Evolutionary conservation across 2,113 vertebrate genomes (phyloP).

Genomic region (Neolamprologus modestus): DNA sequence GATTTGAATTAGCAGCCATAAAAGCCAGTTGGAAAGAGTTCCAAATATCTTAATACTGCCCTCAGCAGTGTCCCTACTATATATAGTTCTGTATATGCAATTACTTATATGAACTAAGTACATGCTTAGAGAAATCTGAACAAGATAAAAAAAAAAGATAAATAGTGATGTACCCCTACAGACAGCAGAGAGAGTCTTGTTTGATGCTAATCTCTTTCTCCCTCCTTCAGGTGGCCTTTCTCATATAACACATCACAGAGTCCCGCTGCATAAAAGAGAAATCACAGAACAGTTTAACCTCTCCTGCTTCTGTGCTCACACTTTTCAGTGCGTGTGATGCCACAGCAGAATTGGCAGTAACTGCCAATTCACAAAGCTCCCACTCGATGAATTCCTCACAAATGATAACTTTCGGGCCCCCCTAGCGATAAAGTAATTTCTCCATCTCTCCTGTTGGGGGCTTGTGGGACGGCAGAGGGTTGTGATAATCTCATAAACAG

Average conservation of each 20-base stretch:
- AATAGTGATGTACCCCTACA: constrained; percentile 3
- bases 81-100: background rate
- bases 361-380: constrained; percentile 60
- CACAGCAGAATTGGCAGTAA: constrained; percentile 41
- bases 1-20: constrained; percentile 10
- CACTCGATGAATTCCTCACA: constrained; percentile 49
- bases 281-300: constrained; percentile 66
- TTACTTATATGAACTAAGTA: constrained; percentile 3
- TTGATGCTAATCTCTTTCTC: constrained; percentile 36
- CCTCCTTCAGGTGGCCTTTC: constrained; percentile 52
- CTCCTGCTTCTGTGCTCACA: constrained; percentile 37
- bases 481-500: constrained; percentile 71
- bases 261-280: constrained; percentile 55
- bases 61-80: background rate
- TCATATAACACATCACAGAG: constrained; percentile 53
- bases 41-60: background rate
- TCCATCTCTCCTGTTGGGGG: constrained; percentile 62
- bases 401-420: constrained; percentile 64
- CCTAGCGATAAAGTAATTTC: constrained; percentile 69
- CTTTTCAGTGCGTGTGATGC: constrained; percentile 1
- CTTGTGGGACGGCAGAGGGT: constrained; percentile 41
- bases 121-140: constrained; percentile 21
- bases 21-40: background rate
- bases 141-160: constrained; percentile 21
- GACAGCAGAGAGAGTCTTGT: constrained; percentile 1